These are phyloP conservation scores for Macropus fuliginosus DNA, from an alignment of 2,797 vertebrate genomes.

Conservation along the genomic window DNA sequence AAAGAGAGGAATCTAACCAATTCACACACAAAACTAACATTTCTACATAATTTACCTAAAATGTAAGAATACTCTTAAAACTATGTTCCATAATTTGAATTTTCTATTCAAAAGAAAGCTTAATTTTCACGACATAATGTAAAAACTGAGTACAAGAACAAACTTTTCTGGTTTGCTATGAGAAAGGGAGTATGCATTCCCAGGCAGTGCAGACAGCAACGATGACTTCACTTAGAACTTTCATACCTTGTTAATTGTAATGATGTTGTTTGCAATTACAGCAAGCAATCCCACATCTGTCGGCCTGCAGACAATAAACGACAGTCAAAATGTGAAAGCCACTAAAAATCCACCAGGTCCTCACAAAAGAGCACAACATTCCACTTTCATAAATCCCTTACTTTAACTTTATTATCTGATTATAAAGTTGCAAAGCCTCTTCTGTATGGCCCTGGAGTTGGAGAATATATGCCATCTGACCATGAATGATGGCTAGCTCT, in stretches of 20 bases:
- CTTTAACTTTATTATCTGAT: slow-evolving; percentile 99
- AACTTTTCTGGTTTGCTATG: background rate
- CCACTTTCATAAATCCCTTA: slow-evolving; percentile 82
- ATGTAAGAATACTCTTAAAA: background rate
- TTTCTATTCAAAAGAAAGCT: background rate
- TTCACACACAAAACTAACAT: background rate
- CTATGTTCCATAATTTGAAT: background rate
- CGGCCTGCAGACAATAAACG: slow-evolving; percentile 88
- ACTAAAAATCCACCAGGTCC: slow-evolving; percentile 41
- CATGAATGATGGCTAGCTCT: slow-evolving; percentile 97
- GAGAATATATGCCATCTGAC: slow-evolving; percentile 98
- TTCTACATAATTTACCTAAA: background rate
- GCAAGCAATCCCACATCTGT: slow-evolving; percentile 97
- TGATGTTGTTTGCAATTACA: slow-evolving; percentile 99
- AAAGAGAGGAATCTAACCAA: background rate
- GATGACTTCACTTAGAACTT: background rate
- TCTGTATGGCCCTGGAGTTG: slow-evolving; percentile 94
- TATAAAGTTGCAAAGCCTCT: slow-evolving; percentile 97
- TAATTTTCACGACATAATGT: background rate
- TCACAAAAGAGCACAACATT: slow-evolving; percentile 12
- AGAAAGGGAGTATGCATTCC: slow-evolving; percentile 1
- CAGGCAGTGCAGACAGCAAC: slow-evolving; percentile 24
- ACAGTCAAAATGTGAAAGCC: slow-evolving; percentile 54
- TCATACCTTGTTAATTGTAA: slow-evolving; percentile 98
- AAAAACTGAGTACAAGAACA: slow-evolving; percentile 14